Conservation (phyloP, 2,888 invertebrate species). For the Ophion obscuratus region DNA sequence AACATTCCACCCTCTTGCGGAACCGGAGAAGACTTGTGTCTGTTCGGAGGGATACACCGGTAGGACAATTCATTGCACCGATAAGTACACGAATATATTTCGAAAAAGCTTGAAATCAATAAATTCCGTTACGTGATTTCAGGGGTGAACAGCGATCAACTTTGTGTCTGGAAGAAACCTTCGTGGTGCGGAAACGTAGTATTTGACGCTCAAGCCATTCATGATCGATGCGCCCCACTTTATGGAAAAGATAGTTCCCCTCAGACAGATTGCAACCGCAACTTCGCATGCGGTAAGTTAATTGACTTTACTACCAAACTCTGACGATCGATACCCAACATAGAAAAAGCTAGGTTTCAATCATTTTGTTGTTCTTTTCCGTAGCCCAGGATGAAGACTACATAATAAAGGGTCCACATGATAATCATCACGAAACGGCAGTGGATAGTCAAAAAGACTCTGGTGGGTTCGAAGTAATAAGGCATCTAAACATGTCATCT, state of each 20-base stretch:
- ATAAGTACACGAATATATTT: background rate
- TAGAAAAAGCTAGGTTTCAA: background rate
- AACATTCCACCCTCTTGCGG: constrained; percentile 65
- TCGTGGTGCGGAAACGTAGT: constrained; percentile 10
- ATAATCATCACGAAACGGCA: background rate
- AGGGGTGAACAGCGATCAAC: constrained; percentile 14
- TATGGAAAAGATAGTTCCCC: background rate
- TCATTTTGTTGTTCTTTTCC: background rate
- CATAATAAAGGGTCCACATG: background rate
- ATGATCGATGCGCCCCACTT: background rate
- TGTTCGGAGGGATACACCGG: constrained; percentile 71
- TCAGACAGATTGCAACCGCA: background rate
- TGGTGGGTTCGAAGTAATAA: background rate
- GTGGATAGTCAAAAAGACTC: background rate
- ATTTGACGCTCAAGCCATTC: background rate
- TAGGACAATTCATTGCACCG: constrained; percentile 20
- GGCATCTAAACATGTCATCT: background rate
- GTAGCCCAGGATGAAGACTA: background rate
- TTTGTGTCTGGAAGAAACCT: constrained; percentile 6
- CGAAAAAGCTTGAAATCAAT: background rate
- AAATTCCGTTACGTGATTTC: background rate
- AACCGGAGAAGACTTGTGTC: constrained; percentile 69
- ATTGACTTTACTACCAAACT: background rate
- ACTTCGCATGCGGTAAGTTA: constrained; percentile 1
- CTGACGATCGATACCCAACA: background rate